These are phyloP conservation scores for Numenius phaeopus DNA, from an alignment of 2,797 vertebrate genomes.

Conservation along the genomic window DNA sequence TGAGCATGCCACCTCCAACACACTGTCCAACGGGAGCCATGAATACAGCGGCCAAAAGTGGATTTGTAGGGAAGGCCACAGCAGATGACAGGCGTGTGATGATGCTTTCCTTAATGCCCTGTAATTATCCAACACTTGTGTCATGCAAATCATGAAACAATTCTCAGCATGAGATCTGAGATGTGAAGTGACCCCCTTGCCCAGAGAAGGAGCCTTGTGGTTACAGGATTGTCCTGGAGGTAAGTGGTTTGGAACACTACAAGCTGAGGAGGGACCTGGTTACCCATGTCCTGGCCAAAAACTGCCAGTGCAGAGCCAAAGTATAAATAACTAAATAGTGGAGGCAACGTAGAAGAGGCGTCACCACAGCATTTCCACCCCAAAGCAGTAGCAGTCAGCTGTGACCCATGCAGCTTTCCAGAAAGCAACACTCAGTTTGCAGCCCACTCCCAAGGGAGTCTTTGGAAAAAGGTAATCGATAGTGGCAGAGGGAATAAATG, in stretches of 20 bases:
- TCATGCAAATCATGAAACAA: not conserved
- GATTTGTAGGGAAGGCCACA: not conserved
- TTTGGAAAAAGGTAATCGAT: not conserved
- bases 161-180: not conserved
- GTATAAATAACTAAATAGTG: not conserved
- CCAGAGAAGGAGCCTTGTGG: not conserved
- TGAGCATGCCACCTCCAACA: not conserved
- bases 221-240: not conserved
- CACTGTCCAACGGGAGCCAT: not conserved
- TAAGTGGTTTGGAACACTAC: not conserved
- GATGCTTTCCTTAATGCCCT: not conserved
- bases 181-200: rapidly evolving
- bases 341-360: not conserved
- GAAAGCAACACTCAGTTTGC: not conserved
- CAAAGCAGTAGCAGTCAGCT: not conserved
- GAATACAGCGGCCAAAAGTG: not conserved
- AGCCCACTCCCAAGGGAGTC: not conserved
- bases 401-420: not conserved
- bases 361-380: not conserved
- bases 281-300: not conserved
- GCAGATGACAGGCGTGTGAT: not conserved
- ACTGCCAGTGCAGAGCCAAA: not conserved
- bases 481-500: not conserved
- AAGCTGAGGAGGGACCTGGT: not conserved
- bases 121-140: not conserved